Conservation (phyloP, 2,888 invertebrate genomes). For the Diarsia dahlii region DNA sequence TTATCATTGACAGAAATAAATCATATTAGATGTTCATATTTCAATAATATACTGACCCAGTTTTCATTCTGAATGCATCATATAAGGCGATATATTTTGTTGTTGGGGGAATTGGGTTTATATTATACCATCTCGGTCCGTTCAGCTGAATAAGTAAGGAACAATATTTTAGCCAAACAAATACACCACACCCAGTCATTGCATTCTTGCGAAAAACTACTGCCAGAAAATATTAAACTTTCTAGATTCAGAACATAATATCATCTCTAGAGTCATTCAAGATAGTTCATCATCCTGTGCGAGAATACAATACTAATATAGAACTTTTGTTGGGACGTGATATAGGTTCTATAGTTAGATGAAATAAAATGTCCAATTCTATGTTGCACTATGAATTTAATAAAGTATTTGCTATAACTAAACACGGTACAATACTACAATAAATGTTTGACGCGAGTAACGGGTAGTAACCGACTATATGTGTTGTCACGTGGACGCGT, state of each 20-base stretch:
- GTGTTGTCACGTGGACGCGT: too few species aligned
- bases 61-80: background rate
- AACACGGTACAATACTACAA: too few species aligned
- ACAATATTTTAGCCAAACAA: too few species aligned
- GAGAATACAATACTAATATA: background rate
- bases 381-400: too few species aligned
- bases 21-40: background rate
- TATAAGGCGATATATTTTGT: background rate
- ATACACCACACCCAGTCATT: too few species aligned
- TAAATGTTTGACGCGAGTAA: too few species aligned
- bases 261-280: background rate
- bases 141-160: background rate
- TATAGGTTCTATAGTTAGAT: too few species aligned
- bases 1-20: conserved; percentile 1
- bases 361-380: too few species aligned
- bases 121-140: background rate
- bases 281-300: background rate
- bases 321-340: too few species aligned
- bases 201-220: too few species aligned
- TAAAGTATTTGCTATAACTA: too few species aligned
- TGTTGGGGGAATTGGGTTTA: background rate
- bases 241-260: background rate
- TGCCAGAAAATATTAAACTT: background rate
- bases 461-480: too few species aligned
- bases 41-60: background rate